Evolutionary conservation across 2,888 invertebrate genomes (phyloP), one percentile per base, ranked within the genome.

Genomic region (Saturnia japonica): DNA sequence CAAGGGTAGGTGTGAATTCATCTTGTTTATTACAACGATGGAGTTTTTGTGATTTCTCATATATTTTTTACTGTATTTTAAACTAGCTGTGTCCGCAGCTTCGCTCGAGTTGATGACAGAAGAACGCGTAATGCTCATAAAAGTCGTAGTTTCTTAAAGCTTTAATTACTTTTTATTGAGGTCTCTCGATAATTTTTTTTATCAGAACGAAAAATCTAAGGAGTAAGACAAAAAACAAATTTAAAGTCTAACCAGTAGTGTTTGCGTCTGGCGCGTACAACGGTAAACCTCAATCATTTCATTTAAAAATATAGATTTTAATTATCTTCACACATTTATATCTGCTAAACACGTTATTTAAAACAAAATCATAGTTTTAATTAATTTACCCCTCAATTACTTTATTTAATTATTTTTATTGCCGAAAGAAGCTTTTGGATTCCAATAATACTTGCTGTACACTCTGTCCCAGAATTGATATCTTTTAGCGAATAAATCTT

Each of bases 361-460:
- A 57, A 25, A 8, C 6, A 12, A 57, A 57, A 25, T n/a, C n/a
- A 51, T 4, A 47, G 14, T 54, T 4, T 25, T 57, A 14, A 25
- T 1, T 25, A 43, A 42, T 28, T 54, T n/a, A 19, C 14, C 25
- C 16, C 19, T 45, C 43, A 40, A 11, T 19, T 16, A 9, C 25
- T 45, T 62, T 47, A 34, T 28, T 68, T 57, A 16, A 25, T 69
- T 67, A 66, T 47, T 69, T 57, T 60, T 72, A 16, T 42, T 43
- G 57, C 40, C 12, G 16, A 19, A 51, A 3, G 81, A 81, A 11
- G 86, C 75, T 42, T 74, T 81, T 7, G 93, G 91, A 45, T 80
- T 86, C 90, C 89, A 91, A 69, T 91, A 87, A 80, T 89, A 80
- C 67, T 88, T 89, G 9, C 86, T 80, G 74, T 94, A 94, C 19